Conservation (phyloP, 2,113 vertebrate species). For the Octodon degus region DNA sequence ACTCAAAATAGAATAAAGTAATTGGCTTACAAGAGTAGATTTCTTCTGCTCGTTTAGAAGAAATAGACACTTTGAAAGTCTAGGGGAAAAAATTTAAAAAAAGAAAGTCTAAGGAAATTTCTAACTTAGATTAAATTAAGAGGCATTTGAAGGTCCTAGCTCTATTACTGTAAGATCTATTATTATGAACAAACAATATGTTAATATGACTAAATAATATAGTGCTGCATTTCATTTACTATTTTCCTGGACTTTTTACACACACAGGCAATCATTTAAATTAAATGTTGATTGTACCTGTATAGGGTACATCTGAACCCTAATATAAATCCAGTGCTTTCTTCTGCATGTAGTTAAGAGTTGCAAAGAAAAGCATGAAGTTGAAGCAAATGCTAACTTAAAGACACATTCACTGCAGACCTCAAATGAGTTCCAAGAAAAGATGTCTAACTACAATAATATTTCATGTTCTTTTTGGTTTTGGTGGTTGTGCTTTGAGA, state of each 20-base stretch:
- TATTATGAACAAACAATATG: background rate
- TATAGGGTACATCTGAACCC: conserved; percentile 28
- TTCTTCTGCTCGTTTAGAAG: background rate
- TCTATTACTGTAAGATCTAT: conserved; percentile 28
- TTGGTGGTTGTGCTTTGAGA: background rate
- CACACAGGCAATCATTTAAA: background rate
- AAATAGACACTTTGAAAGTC: background rate
- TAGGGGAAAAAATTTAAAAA: background rate
- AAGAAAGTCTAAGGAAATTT: conserved; percentile 10
- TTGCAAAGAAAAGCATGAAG: background rate
- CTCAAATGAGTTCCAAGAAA: background rate
- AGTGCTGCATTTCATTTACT: background rate
- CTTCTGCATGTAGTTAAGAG: background rate
- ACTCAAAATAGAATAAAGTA: conserved; percentile 19
- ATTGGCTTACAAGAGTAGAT: background rate
- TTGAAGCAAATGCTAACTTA: conserved; percentile 46
- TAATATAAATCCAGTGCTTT: conserved; percentile 42
- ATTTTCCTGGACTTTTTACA: background rate
- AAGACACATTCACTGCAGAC: background rate
- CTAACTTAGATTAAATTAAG: background rate
- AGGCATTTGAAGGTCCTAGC: background rate
- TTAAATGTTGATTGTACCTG: background rate
- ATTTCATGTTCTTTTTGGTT: background rate
- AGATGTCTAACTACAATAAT: background rate
- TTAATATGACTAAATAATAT: background rate